Conservation (phyloP, 2,797 vertebrate genomes). For the Characodon lateralis region DNA sequence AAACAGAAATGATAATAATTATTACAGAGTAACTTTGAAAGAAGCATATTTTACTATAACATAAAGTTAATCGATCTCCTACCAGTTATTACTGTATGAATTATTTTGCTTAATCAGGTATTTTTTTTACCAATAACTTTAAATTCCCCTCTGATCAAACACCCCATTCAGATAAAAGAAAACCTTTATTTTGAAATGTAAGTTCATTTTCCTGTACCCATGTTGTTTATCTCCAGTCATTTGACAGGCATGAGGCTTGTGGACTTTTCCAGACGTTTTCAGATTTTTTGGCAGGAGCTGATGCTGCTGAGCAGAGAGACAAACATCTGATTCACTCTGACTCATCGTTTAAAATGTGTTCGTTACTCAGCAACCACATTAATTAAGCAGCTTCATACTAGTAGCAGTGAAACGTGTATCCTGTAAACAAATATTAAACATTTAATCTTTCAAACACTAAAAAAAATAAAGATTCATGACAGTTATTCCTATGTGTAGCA, state of each 20-base stretch:
- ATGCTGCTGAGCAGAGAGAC: constrained; percentile 35
- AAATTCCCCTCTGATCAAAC: neutral
- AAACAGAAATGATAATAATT: neutral
- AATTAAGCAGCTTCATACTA: constrained; percentile 1
- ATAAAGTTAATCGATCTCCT: neutral
- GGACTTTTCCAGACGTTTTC: constrained; percentile 80
- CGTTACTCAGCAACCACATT: neutral
- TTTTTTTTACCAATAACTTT: neutral
- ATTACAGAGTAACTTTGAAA: no score
- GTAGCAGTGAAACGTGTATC: neutral
- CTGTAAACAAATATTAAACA: neutral
- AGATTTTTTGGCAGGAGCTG: constrained; percentile 51
- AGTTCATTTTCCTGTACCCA: neutral
- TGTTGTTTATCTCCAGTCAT: rapidly evolving
- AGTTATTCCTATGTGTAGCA: neutral
- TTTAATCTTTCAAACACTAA: neutral
- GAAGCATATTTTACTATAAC: neutral
- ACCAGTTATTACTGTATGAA: neutral
- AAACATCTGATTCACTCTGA: constrained; percentile 62
- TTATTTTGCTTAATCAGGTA: neutral
- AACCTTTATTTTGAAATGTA: constrained; percentile 57
- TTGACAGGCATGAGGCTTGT: constrained; percentile 28
- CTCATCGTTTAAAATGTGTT: constrained; percentile 39
- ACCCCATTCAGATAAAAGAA: neutral
- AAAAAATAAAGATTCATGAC: neutral